phyloP scores from a whole-genome alignment of 92 coral and sea anemone genomes.

The Nematostella vectensis region DNA sequence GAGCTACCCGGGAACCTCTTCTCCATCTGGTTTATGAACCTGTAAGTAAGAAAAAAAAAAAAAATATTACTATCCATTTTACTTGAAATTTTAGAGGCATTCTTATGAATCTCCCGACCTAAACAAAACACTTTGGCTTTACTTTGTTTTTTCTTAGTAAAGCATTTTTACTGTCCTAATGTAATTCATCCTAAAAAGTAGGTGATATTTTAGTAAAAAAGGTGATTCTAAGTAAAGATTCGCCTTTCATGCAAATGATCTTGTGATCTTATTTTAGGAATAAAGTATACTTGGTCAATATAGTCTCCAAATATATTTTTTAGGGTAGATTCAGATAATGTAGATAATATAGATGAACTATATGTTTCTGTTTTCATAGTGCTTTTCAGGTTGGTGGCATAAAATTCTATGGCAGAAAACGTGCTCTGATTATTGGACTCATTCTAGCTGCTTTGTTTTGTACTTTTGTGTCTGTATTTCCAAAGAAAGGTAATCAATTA shows the following conservation, averaged over 20 bases:
- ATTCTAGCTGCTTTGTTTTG: slow-evolving; percentile 58
- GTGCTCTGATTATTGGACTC: slow-evolving; percentile 58
- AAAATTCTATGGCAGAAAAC: slow-evolving; percentile 69
- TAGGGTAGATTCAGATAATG: too few relatives aligned
- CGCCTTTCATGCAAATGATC: too few relatives aligned
- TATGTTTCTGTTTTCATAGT: not conserved
- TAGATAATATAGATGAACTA: too few relatives aligned
- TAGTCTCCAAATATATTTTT: too few relatives aligned
- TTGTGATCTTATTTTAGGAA: too few relatives aligned
- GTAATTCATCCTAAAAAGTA: too few relatives aligned
- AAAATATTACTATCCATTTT: not conserved
- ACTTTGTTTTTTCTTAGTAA: too few relatives aligned
- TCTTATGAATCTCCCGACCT: not conserved
- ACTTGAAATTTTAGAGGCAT: too few relatives aligned
- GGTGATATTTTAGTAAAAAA: too few relatives aligned
- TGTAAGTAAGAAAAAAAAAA: slow-evolving; percentile 37
- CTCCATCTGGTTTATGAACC: slow-evolving; percentile 79
- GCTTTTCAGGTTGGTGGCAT: slow-evolving; percentile 17
- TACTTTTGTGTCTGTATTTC: slow-evolving; percentile 46
- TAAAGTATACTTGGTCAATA: too few relatives aligned
- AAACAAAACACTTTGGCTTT: slow-evolving; percentile 1
- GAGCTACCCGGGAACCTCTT: slow-evolving; percentile 81
- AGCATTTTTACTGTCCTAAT: too few relatives aligned
- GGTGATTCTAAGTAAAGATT: too few relatives aligned
- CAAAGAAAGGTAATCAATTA: slow-evolving; percentile 7